These are phyloP conservation scores for Apodemia hepburni DNA, from an alignment of 2,888 invertebrate genomes.

Conservation along the genomic window DNA sequence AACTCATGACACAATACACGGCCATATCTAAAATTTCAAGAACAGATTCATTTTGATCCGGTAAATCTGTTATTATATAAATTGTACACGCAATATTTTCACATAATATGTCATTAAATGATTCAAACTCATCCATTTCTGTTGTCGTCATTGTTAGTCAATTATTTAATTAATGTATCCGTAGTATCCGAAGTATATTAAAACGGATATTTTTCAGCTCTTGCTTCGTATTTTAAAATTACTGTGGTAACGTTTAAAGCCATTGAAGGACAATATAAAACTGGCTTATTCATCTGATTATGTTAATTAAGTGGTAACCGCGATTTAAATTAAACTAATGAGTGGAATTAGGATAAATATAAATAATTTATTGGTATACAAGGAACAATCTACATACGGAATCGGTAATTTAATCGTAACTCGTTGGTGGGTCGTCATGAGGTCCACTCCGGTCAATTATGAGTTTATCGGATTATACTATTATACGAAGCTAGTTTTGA, in stretches of 20 bases:
- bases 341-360: neutral
- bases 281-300: neutral
- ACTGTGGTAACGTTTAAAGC: neutral
- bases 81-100: neutral
- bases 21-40: neutral
- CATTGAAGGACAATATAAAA: neutral
- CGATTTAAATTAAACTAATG: neutral
- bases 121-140: neutral
- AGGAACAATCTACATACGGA: neutral
- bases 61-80: neutral
- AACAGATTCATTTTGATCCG: neutral
- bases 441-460: conserved; percentile 24
- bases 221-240: neutral
- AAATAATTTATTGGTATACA: too few species aligned
- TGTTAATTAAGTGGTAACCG: neutral
- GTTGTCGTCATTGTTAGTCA: neutral
- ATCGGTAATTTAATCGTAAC: neutral
- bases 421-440: neutral
- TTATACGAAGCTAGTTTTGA: conserved; percentile 20
- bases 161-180: too few species aligned
- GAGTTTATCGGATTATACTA: conserved; percentile 30
- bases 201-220: too few species aligned
- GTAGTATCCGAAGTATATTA: too few species aligned
- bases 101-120: neutral
- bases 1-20: neutral